phyloP scores from a whole-genome alignment of 2,888 invertebrate species.

The Hipparchia sbordonii region DNA sequence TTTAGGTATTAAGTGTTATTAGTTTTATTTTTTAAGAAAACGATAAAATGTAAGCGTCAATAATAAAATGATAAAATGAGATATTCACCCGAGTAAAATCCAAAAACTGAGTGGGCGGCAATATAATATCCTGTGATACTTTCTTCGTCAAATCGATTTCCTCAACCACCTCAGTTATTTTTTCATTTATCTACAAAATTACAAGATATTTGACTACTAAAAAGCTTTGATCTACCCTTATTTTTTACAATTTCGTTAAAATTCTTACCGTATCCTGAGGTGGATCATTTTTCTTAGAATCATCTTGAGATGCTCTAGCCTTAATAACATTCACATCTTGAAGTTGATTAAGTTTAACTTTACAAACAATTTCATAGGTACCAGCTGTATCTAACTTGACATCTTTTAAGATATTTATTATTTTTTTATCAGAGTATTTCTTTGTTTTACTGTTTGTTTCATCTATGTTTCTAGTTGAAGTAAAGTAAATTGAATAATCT shows the following conservation, averaged over 20 bases:
- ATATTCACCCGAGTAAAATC: slow-evolving; percentile 53
- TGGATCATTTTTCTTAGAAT: slow-evolving; percentile 10
- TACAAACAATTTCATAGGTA: slow-evolving; percentile 57
- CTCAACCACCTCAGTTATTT: slow-evolving; percentile 42
- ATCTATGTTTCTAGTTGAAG: slow-evolving; percentile 37
- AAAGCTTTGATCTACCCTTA: neutral
- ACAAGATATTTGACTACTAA: neutral
- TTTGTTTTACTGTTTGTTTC: slow-evolving; percentile 28
- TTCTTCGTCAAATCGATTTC: slow-evolving; percentile 51
- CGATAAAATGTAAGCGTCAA: too few species aligned
- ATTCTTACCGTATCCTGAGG: slow-evolving; percentile 25
- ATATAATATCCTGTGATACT: slow-evolving; percentile 48
- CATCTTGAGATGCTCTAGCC: slow-evolving; percentile 35
- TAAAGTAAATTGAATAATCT: slow-evolving; percentile 53
- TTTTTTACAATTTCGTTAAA: neutral
- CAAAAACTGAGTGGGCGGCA: slow-evolving; percentile 67
- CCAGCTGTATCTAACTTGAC: slow-evolving; percentile 57
- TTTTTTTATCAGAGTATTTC: slow-evolving; percentile 61
- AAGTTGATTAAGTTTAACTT: slow-evolving; percentile 54
- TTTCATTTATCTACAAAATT: slow-evolving; percentile 3
- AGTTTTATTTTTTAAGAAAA: too few species aligned
- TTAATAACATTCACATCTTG: slow-evolving; percentile 39
- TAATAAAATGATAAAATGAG: too few species aligned
- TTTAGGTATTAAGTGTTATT: neutral
- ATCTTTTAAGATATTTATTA: slow-evolving; percentile 71